Base-by-base conservation (phyloP, 2,888 invertebrate species). In the Trissolcus japonicus region DNA sequence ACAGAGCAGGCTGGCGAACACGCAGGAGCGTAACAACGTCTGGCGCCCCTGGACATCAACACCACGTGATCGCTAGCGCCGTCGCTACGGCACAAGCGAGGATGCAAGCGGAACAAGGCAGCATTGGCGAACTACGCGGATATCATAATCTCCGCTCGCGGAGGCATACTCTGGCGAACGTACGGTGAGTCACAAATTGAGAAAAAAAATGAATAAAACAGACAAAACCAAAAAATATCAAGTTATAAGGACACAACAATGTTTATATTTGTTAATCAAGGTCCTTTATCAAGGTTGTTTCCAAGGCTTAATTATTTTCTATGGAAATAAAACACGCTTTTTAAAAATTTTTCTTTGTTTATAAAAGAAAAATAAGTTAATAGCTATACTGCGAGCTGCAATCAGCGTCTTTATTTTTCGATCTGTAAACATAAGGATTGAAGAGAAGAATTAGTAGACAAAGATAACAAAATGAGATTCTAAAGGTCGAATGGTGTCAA, bases 21-120 rank as follows among this genome's bases (percentile, higher is more conserved):
- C 86, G 88, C 80, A 86, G 88, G 82, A 89, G 89, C 84, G 84
- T 88, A 83, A 88, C 89, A 53, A 88, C 88, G 71, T 83, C 86
- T 56, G 86, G 88, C 78, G 85, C 88, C 67, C 82, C 87, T n/a
- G 86, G 84, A 79, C 85, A 88, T 73, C 85, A 86, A 78, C 85
- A 87, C 83, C 86, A 87, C 86, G 86, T 86, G 87, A 88, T 89
- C 85, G 88, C 88, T 80, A 86, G 87, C 74, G 87, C 81, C 80
- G 88, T 87, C 69, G 88, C 88, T 72, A 88, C 89, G 81, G 87
- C 87, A 65, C 87, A 88, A 71, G 87, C 91, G 89, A 96, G 92
- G 91, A 96, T 96, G 96, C 96, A 96, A 91, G 96, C 96, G 83
- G 96, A 96, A 90, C 96, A 96, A 88, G 96, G 96, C 83, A 95